Evolutionary conservation across 35 echinoderm and acorn worm species (phyloP), one percentile per base, ranked within the genome.

Genomic region (Amphiura filiformis): DNA sequence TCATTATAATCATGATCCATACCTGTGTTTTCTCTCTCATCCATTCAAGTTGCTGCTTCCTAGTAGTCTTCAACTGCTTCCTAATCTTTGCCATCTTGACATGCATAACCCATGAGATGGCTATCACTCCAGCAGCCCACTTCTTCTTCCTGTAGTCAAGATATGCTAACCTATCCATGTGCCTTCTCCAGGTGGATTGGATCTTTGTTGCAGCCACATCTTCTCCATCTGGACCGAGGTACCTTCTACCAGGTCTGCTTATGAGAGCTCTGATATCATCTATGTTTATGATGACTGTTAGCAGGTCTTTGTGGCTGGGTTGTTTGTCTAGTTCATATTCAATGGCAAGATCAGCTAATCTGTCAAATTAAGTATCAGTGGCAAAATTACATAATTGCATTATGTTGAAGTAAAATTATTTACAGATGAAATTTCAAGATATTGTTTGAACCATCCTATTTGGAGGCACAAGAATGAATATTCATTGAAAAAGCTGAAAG

Each of bases 101-200:
- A 87, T 98, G 90, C 95, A 98, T 98, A 42, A 98, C 86, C 95
- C 95, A 98, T 39, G 95, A 94, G 20, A 98, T 93, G n/a, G 92
- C 95, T 34, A 98, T 98, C 52, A 98, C 95, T 23, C 92, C 95
- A 20, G 92, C 95, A 4, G 95, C 95, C 92, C 95, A 98, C 78
- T 98, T 98, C 86, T 98, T 93, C 14, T 86, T 81, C 31, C 95
- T 57, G 76, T 98, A 98, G 4, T 98, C 92, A 40, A 98, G 65
- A 61, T 98, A 98, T 0, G 89, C 86, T 28, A 76, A 17, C 20
- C 95, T 85, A 77, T 98, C 95, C 38, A 92, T 91, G 83, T 94
- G 85, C 81, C 81, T 40, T 56, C 95, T 84, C 92, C 92, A 98
- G 0, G 92, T 98, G 26, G 95, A 87, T 34, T 98, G 95, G 76